Evolutionary conservation across 1,140 invertebrate genomes (phyloP), one percentile per base, ranked within the genome.

Genomic region (Teleopsis dalmanni): DNA sequence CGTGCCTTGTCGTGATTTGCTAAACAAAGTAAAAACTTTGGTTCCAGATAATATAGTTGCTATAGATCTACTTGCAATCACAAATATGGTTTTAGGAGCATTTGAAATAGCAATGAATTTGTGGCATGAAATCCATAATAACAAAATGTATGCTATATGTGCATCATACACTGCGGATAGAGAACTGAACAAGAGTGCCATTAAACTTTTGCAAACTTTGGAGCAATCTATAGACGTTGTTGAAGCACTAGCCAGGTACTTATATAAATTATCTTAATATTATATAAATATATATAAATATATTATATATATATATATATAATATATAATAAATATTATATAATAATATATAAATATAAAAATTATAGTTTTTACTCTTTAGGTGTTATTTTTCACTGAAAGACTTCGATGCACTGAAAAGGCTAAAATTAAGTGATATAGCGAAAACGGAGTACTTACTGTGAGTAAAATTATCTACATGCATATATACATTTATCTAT

Each of bases 1-100:
- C 51, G 56, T 80, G 7, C 70, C 77, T 51, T 75, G 81, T 3
- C 76, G 77, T 50, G 73, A 79, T 49, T 53, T 73, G 49, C 58
- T 79, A 8, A 64, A 71, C 31, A 53, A 53, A 40, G 69, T 74
- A 27, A 55, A 56, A 36, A 31, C 51, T 22, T 29, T 53, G 14
- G 55, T 63, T 31, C 59, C 67, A 3, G 54, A 46, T 5, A 61
- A 63, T 22, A 49, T 38, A 10, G 43, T 56, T 2, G 58, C 63
- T 0, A 23, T 59, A 2, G 46, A 62, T 18, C 57, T 65, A 8
- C 46, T 70, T 46, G 55, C 52, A 55, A 61, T 53, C 52, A 47
- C 60, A 59, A 37, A 61, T 52, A 51, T 59, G 60, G 46, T 53
- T 54, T 21, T 67, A 48, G 72, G 74, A 7, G 58, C 62, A 1